phyloP scores from a whole-genome alignment of 2,113 vertebrate species.

The Equus quagga region DNA sequence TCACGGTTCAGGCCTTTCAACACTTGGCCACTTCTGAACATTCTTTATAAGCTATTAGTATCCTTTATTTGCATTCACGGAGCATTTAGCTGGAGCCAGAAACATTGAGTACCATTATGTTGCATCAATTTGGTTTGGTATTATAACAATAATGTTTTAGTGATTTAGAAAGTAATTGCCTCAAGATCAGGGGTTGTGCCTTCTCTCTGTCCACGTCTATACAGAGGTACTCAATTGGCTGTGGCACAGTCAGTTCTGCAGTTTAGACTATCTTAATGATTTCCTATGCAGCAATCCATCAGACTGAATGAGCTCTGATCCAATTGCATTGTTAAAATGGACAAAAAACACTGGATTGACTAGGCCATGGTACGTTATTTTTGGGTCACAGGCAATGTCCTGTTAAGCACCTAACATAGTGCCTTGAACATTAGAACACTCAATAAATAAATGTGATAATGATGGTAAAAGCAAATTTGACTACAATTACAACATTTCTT shows the following conservation, averaged over 20 bases:
- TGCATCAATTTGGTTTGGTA: constrained; percentile 55
- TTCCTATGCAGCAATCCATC: background rate
- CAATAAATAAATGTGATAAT: constrained; percentile 28
- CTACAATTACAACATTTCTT: background rate
- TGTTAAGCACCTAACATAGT: constrained; percentile 16
- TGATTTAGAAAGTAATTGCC: constrained; percentile 58
- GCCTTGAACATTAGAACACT: background rate
- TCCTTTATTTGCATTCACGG: constrained; percentile 5
- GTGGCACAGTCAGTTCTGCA: background rate
- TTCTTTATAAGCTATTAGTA: constrained; percentile 31
- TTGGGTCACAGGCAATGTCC: background rate
- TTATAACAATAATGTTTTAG: constrained; percentile 60
- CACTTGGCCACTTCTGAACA: background rate
- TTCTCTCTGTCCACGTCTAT: constrained; percentile 17
- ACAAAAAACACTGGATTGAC: constrained; percentile 39
- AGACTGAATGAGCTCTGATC: constrained; percentile 61
- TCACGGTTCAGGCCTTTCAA: background rate
- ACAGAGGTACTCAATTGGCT: constrained; percentile 17
- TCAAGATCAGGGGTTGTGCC: constrained; percentile 6
- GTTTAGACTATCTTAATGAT: constrained; percentile 53
- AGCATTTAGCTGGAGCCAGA: constrained; percentile 47
- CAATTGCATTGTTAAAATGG: constrained; percentile 46
- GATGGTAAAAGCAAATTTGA: constrained; percentile 43
- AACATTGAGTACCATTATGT: constrained; percentile 41
- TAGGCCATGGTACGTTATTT: constrained; percentile 28